Evolutionary conservation across 2,797 vertebrate species (phyloP), one percentile per base, ranked within the genome.

Genomic region (Phoxinus dragarum): DNA sequence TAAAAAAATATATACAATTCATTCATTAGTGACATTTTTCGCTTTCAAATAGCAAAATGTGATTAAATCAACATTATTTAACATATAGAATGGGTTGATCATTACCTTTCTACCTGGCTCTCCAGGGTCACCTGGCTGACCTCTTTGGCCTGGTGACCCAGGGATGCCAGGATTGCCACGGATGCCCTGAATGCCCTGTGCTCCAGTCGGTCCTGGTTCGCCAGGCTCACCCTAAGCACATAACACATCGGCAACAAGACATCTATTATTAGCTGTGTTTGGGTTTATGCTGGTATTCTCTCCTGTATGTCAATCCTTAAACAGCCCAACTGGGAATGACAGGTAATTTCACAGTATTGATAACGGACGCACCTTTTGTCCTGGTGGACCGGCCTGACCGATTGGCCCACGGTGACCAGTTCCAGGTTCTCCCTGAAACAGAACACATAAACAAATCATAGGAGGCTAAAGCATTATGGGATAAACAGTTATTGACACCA

Each of bases 111-210:
- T 91, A 31, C 97, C 97, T 0, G 94, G 93, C 31, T 92, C 88
- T 75, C 97, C 97, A 0, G 91, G 88, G 0, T 94, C 89, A 3
- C 97, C 97, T 0, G 92, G 90, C 1, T 88, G 84, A 0, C 97
- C 97, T 89, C 93, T 94, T 16, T 91, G 72, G 6, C 97, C 97
- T 1, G 94, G 92, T 17, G 92, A 91, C 11, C 97, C 97, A 0
- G 96, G 94, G 10, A 90, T 93, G 9, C 97, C 97, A 0, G 92
- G 17, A 2, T 95, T 96, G 44, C 97, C 97, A 0, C 47, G 93
- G 49, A 97, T 97, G 49, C 97, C 97, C 89, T 98, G 97, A 87
- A 96, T 94, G 14, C 97, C 97, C 84, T 97, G 97, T 84, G 96
- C 96, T 82, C 97, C 97, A 3, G 94, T 88, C 84, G 96, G 94